Percentiles rank a stretch among this genome's conserved stretches.
These are phyloP conservation scores for Hylyphantes graminicola DNA, from an alignment of 1,140 invertebrate species.

Conservation along the genomic window DNA sequence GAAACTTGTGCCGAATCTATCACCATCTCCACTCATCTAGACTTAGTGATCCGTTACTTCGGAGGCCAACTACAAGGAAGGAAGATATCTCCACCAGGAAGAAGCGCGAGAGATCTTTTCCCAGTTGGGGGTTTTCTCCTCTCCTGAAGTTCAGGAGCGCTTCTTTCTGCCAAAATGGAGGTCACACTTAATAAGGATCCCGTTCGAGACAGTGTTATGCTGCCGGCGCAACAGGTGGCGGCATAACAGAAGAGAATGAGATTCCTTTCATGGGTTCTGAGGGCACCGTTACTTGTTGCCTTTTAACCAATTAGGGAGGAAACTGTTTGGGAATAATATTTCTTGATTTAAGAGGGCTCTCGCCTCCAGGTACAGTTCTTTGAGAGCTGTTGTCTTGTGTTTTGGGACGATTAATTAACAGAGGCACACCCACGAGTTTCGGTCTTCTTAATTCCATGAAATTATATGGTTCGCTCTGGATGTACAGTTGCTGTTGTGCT, in stretches of 20 bases:
- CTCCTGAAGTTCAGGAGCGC: constrained; percentile 38
- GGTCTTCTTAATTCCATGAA: no score
- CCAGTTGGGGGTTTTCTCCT: constrained; percentile 1
- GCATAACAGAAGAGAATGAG: constrained; percentile 15
- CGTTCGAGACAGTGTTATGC: constrained; percentile 22
- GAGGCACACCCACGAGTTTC: no score
- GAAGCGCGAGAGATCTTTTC: constrained; percentile 8
- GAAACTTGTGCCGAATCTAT: no score
- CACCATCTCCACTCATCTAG: no score
- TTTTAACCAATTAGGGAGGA: background rate
- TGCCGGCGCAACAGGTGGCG: constrained; percentile 22
- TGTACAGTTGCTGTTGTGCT: no score
- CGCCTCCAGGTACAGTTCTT: no score
- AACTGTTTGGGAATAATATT: background rate
- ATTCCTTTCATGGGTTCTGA: constrained; percentile 7
- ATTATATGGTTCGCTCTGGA: no score
- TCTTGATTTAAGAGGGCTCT: no score
- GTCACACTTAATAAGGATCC: constrained; percentile 47
- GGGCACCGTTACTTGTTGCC: background rate
- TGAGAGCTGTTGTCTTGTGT: no score
- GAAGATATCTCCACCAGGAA: constrained; percentile 4
- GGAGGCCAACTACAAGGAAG: background rate
- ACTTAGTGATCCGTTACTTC: background rate
- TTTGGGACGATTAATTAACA: no score
- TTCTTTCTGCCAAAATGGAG: background rate